These are phyloP conservation scores for Dorcus hopei DNA, from an alignment of 2,888 invertebrate genomes.

Conservation along the genomic window DNA sequence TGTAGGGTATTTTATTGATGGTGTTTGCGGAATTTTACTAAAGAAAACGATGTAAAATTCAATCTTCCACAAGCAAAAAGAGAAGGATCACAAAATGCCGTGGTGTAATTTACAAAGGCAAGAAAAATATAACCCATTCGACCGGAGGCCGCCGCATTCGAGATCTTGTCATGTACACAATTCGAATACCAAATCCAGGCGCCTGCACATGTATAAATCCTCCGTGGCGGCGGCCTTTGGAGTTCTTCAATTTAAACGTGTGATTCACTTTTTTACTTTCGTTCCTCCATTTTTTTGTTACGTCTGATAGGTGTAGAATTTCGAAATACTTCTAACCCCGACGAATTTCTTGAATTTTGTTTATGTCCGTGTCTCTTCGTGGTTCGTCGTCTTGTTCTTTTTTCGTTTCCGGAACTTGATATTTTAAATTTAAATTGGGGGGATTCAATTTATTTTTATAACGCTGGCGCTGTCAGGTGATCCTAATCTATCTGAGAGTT, in stretches of 20 bases:
- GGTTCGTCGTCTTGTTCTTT: background rate
- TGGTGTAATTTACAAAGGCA: constrained; percentile 1
- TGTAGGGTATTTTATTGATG: too few relatives aligned
- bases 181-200: constrained; percentile 27
- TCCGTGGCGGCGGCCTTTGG: constrained; percentile 15
- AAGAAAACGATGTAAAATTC: background rate
- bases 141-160: constrained; percentile 4
- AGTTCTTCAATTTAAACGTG: constrained; percentile 20
- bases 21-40: too few relatives aligned
- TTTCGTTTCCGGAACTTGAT: constrained; percentile 17
- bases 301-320: constrained; percentile 21
- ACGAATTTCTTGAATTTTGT: constrained; percentile 10
- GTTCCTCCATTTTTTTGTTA: background rate
- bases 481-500: too few relatives aligned
- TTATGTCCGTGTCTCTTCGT: too few relatives aligned
- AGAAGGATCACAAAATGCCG: background rate
- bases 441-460: too few relatives aligned
- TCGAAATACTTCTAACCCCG: constrained; percentile 11
- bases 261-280: constrained; percentile 15
- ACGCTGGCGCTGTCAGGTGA: too few relatives aligned
- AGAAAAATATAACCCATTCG: background rate
- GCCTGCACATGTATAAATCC: constrained; percentile 22
- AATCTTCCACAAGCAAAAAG: constrained; percentile 1
- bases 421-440: constrained; percentile 10
- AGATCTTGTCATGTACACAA: constrained; percentile 23